A percentile compares a stretch with the other conserved stretches of the same genome.
Conservation (phyloP, 2,797 vertebrate species). For the Pitangus sulphuratus region DNA sequence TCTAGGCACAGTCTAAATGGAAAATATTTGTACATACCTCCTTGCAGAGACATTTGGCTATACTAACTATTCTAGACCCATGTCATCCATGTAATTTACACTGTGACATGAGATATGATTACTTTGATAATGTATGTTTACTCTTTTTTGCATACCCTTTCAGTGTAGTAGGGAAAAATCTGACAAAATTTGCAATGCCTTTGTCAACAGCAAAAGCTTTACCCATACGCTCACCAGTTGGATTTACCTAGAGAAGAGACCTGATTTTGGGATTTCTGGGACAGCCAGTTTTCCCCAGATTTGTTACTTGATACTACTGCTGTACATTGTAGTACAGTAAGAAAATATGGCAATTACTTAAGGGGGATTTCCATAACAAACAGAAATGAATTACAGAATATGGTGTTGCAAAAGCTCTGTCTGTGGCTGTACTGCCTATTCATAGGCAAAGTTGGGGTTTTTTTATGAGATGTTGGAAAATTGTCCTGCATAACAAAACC, state of each 20-base stretch:
- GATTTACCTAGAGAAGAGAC: neutral
- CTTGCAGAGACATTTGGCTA: slow-evolving; percentile 9
- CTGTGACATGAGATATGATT: slow-evolving; percentile 14
- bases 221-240: neutral
- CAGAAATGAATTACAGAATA: neutral
- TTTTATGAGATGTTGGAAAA: neutral
- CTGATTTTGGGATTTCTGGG: neutral
- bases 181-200: slow-evolving; percentile 27
- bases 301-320: neutral
- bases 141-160: slow-evolving; percentile 14
- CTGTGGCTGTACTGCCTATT: neutral
- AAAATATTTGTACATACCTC: neutral
- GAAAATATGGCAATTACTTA: neutral
- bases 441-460: neutral
- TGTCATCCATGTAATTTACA: slow-evolving; percentile 13
- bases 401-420: neutral
- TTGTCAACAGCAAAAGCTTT: neutral
- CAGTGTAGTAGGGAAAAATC: neutral
- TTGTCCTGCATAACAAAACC: neutral
- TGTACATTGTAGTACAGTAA: neutral
- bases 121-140: neutral
- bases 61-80: neutral
- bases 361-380: neutral
- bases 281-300: neutral
- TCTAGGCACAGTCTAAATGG: neutral